Evolutionary conservation across 1,140 invertebrate species (phyloP).

Genomic region (Alviniconcha marisindica): DNA sequence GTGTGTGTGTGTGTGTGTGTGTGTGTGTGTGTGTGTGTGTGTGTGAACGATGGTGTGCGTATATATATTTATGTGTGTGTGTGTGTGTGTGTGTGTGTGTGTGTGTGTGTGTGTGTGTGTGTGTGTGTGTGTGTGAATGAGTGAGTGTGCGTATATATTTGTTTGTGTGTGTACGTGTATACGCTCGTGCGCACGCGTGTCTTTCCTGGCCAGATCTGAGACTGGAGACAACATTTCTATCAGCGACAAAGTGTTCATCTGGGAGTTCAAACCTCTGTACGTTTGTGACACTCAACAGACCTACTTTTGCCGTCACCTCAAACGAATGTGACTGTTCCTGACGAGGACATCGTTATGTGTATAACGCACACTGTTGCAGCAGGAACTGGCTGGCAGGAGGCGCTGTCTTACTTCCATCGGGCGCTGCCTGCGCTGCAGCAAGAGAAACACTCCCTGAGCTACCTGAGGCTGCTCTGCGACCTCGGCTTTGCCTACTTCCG

Average conservation of each 20-base stretch:
- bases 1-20: not conserved
- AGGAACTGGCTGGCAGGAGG: conserved; percentile 19
- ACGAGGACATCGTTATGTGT: not conserved
- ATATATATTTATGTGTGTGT: not conserved
- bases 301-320: too few relatives aligned
- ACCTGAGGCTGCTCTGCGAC: conserved; percentile 21
- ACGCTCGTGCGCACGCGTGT: not conserved
- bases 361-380: not conserved
- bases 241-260: too few relatives aligned
- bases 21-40: conserved; percentile 12
- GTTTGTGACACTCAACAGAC: not conserved
- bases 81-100: not conserved
- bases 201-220: too few relatives aligned
- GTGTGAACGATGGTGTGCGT: not conserved
- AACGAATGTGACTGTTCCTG: too few relatives aligned
- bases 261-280: too few relatives aligned
- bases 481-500: conserved; percentile 8
- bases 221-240: too few relatives aligned
- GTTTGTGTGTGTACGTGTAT: not conserved
- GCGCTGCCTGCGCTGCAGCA: not conserved
- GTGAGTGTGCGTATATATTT: not conserved
- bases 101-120: not conserved
- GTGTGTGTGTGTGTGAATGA: not conserved
- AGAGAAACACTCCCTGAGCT: not conserved
- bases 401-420: conserved; percentile 6